These are phyloP conservation scores for Pituophis catenifer DNA, from an alignment of 2,113 vertebrate species.

Conservation along the genomic window DNA sequence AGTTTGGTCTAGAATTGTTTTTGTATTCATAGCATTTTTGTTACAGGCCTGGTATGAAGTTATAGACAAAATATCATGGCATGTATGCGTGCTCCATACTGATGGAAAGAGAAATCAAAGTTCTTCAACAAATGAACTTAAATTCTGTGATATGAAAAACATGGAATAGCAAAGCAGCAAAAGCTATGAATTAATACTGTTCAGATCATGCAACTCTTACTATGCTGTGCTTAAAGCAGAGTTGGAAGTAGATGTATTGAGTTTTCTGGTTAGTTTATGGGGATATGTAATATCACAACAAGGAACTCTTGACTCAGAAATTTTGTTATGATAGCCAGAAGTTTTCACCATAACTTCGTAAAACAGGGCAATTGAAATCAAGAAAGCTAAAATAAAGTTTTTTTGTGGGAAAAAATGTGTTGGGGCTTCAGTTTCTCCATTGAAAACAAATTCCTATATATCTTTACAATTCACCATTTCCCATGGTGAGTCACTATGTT, in stretches of 20 bases:
- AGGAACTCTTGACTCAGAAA: background rate
- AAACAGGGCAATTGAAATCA: background rate
- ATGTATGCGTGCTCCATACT: background rate
- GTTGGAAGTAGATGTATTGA: background rate
- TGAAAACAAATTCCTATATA: background rate
- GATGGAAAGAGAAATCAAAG: background rate
- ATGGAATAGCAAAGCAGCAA: background rate
- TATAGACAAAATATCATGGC: background rate
- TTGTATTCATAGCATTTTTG: background rate
- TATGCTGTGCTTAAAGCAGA: background rate
- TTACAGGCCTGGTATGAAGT: background rate
- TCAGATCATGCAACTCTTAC: background rate
- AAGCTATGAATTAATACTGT: background rate
- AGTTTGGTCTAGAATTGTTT: background rate
- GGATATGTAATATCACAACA: background rate
- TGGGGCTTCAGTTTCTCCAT: background rate
- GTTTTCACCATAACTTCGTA: background rate
- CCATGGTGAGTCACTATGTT: background rate
- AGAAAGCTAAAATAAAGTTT: background rate
- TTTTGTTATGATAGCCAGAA: background rate
- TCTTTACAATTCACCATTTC: background rate
- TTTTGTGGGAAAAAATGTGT: background rate
- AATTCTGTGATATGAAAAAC: background rate
- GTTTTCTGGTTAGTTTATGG: background rate
- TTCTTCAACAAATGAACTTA: background rate